Base-by-base conservation (phyloP, 2,113 vertebrate genomes). In the Petaurus breviceps region DNA sequence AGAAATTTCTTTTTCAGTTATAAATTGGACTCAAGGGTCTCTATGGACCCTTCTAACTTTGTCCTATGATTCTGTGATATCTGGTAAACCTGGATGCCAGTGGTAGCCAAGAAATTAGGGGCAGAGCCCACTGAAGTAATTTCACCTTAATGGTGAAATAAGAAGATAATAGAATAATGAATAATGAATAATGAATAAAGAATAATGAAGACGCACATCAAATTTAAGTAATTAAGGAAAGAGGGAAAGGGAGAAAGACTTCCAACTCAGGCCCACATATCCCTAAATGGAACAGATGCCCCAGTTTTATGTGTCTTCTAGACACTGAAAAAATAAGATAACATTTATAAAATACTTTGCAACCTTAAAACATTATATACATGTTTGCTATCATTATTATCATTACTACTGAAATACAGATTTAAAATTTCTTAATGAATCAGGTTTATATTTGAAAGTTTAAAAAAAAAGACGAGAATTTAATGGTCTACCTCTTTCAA, bases 391-490 rank as follows among this genome's bases (percentile, higher is more conserved):
- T 77, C 25, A 16, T 68, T n/a, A 23, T 77, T 77, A 23, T 84
- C 22, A 23, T 84, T 84, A 9, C 43, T 3, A 43, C 14, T 77
- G 31, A n/a, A 84, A 84, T 23, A 6, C n/a, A 43, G n/a, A 84
- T 84, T 84, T 84, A 43, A 84, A 43, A 84, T 84, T 43, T 84
- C 7, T 84, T 84, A 84, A 84, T 84, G 68, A 84, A 6, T 84
- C 16, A 84, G n/a, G 68, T 84, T 84, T 84, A 8, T 3, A 43
- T 84, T n/a, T 19, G 37, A 43, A 84, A 84, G n/a, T 43, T 95
- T 91, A 92, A 96, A 90, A 51, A 93, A 91, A 84, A 49, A 49
- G 47, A 51, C 68, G 26, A 96, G 68, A 94, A n/a, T 43, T 22
- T 92, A 6, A 7, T 95, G 23, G 54, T 61, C 89, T 94, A 22